Evolutionary conservation across 2,113 vertebrate genomes (phyloP).

Genomic region (Apus apus): DNA sequence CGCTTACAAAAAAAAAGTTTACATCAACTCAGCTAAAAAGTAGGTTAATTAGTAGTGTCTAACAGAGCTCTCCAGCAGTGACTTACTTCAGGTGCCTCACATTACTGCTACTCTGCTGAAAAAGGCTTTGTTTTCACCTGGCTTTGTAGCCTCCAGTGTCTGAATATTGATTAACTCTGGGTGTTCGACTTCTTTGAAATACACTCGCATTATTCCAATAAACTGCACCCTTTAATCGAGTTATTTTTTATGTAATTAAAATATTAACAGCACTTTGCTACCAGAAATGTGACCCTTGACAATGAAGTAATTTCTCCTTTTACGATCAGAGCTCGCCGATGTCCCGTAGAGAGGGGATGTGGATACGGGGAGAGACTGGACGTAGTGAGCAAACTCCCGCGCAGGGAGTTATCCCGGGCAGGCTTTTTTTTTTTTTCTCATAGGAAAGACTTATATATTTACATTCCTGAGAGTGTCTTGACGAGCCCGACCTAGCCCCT

Average conservation of each 20-base stretch:
- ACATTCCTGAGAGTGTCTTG: neutral
- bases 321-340: neutral
- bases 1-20: slow-evolving; percentile 36
- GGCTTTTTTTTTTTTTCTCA: neutral
- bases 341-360: neutral
- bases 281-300: neutral
- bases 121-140: slow-evolving; percentile 57
- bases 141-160: slow-evolving; percentile 48
- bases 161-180: slow-evolving; percentile 56
- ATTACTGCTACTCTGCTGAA: slow-evolving; percentile 7
- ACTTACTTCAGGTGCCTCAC: slow-evolving; percentile 62
- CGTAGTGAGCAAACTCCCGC: neutral
- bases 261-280: neutral
- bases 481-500: neutral
- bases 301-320: neutral
- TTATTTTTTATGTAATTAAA: neutral
- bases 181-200: slow-evolving; percentile 54
- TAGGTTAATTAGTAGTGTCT: slow-evolving; percentile 73
- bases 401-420: neutral
- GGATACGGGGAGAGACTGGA: neutral
- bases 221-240: neutral
- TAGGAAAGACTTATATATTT: neutral
- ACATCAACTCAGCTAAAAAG: slow-evolving; percentile 58
- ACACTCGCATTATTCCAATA: neutral
- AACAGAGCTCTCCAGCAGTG: slow-evolving; percentile 64